Evolutionary conservation across 2,888 invertebrate species (phyloP), one percentile per base, ranked within the genome.

Genomic region (Xanthorhoe spadicearia): DNA sequence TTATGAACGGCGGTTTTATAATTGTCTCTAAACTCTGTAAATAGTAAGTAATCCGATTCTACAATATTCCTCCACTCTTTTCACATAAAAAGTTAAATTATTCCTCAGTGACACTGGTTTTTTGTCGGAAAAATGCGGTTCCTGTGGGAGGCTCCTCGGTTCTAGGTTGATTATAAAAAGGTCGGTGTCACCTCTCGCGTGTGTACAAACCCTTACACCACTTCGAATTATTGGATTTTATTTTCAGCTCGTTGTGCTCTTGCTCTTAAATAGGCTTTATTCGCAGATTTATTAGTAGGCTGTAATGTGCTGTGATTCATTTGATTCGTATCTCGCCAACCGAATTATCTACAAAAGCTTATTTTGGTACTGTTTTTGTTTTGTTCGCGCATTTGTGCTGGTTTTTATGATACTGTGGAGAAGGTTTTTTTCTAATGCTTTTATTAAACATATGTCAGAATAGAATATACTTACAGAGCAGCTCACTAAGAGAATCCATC

Each of bases 231-330:
- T 59, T 55, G 18, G 59, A 59, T 49, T 50, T 32, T 58, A 64
- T 64, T 64, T 49, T 59, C 61, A 46, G 61, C 46, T 53, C 10
- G 32, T 43, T 28, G 58, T 32, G 50, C 15, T 35, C 15, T 50
- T 52, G 43, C 19, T 19, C 50, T 55, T 43, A 28, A 54, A 59
- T 50, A 64, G 60, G 50, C 55, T 60, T 59, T 63, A 57, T 58
- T 32, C 50, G n/a, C 15, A 51, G 50, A 60, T 55, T 60, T 55
- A 55, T 64, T 64, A 49, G 13, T 15, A 53, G 55, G 50, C 59
- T 17, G 61, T 50, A 53, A 52, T 23, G 19, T 35, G 38, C 23
- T 59, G 51, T 51, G 51, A 61, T 46, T 61, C 18, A 54, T 61
- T 61, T 48, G 48, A 61, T 54, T 61, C 32, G 54, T 43, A 54